A percentile compares a stretch with the other conserved stretches of the same genome.
phyloP scores from a whole-genome alignment of 2,797 vertebrate species.

The Botia almorhae region DNA sequence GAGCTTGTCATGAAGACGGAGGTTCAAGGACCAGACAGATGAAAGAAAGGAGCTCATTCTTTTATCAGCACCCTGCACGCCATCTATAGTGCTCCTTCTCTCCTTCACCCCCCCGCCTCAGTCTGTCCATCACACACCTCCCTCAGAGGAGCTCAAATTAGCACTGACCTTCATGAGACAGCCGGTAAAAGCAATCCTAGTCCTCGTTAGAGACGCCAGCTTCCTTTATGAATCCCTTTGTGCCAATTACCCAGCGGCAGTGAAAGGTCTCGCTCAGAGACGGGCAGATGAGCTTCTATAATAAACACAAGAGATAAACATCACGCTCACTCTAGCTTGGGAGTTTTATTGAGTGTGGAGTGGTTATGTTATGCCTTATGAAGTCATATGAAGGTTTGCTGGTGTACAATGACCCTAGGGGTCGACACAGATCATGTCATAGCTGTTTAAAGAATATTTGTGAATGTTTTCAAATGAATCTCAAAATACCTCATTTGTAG shows the following conservation, averaged over 20 bases:
- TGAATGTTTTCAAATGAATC: background rate
- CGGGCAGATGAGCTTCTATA: background rate
- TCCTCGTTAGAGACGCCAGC: slow-evolving; percentile 50
- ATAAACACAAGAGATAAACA: slow-evolving; percentile 68
- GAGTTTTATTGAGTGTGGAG: background rate
- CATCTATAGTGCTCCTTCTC: background rate
- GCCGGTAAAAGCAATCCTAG: slow-evolving; percentile 59
- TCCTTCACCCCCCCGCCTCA: background rate
- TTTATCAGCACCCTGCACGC: slow-evolving; percentile 56
- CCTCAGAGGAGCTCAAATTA: slow-evolving; percentile 68
- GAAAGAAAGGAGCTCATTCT: slow-evolving; percentile 44
- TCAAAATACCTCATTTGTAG: background rate
- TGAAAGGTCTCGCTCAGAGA: slow-evolving; percentile 10
- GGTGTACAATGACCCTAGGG: background rate
- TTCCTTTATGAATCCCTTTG: slow-evolving; percentile 60
- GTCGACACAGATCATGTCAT: background rate
- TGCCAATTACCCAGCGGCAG: slow-evolving; percentile 64
- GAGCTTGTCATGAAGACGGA: background rate
- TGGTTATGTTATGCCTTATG: background rate
- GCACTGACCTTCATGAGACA: slow-evolving; percentile 74
- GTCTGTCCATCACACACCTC: slow-evolving; percentile 47
- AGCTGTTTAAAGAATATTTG: background rate
- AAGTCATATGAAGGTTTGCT: background rate
- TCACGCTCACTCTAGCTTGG: background rate
- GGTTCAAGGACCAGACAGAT: background rate